phyloP scores from a whole-genome alignment of 2,888 invertebrate species.

The Thalpophila matura region DNA sequence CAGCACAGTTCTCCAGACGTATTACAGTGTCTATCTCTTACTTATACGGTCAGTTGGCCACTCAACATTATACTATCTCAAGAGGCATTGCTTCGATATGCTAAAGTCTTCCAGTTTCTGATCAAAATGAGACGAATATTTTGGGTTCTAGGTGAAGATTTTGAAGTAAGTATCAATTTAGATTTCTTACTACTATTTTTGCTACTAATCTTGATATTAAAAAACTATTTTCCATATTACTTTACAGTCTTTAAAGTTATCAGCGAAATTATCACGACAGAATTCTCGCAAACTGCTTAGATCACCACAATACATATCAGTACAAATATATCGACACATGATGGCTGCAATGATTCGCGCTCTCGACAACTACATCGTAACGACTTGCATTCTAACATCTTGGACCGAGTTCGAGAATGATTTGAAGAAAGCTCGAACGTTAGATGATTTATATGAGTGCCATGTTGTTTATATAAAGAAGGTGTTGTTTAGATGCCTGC shows the following conservation, averaged over 20 bases:
- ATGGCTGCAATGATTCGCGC: slow-evolving; percentile 95
- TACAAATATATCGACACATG: slow-evolving; percentile 94
- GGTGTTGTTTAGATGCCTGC: slow-evolving; percentile 93
- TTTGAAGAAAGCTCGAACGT: slow-evolving; percentile 91
- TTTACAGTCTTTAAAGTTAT: slow-evolving; percentile 91
- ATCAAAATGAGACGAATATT: slow-evolving; percentile 94
- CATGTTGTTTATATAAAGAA: slow-evolving; percentile 94
- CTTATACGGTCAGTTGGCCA: slow-evolving; percentile 94
- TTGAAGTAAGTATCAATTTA: slow-evolving; percentile 84
- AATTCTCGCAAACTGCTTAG: slow-evolving; percentile 86
- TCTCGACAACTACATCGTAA: slow-evolving; percentile 94
- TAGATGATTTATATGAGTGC: slow-evolving; percentile 94
- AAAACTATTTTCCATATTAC: neutral
- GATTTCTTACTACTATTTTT: no score
- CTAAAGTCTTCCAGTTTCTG: slow-evolving; percentile 94
- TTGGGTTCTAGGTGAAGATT: slow-evolving; percentile 94
- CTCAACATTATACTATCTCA: slow-evolving; percentile 94
- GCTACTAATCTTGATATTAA: no score
- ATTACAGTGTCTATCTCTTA: slow-evolving; percentile 92
- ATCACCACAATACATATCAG: slow-evolving; percentile 93
- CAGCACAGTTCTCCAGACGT: slow-evolving; percentile 93
- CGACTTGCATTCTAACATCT: slow-evolving; percentile 93
- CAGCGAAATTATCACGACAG: slow-evolving; percentile 87
- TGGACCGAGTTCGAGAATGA: slow-evolving; percentile 94
- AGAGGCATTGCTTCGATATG: slow-evolving; percentile 93